A percentile compares a stretch with the other conserved stretches of the same genome.
phyloP scores from a whole-genome alignment of 2,113 vertebrate genomes.

The Mugil cephalus region DNA sequence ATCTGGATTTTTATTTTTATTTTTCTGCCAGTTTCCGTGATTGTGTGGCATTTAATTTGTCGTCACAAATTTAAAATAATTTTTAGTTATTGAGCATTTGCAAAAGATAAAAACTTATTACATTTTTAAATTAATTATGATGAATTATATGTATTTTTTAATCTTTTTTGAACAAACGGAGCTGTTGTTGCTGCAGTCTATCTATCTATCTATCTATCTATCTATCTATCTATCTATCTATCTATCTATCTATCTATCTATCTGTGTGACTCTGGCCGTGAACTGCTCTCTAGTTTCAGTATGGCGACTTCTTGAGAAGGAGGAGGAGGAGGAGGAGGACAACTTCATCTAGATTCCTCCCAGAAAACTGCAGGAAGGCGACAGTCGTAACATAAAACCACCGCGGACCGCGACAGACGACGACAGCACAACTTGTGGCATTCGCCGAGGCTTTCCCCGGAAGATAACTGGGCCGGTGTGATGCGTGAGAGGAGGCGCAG shows the following conservation, averaged over 20 bases:
- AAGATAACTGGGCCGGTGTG: conserved; percentile 48
- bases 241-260: conserved; percentile 3
- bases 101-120: too few species aligned
- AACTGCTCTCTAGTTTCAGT: conserved; percentile 77
- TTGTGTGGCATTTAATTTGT: too few species aligned
- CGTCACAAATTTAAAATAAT: too few species aligned
- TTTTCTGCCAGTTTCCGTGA: too few species aligned
- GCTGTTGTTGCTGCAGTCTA: too few species aligned
- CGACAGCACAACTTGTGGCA: conserved; percentile 31
- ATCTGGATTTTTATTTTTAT: too few species aligned
- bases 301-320: conserved; percentile 85
- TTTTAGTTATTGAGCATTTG: too few species aligned
- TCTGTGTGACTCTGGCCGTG: conserved; percentile 32
- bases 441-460: conserved; percentile 20
- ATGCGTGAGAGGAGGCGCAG: conserved; percentile 70
- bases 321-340: conserved; percentile 80
- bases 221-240: too few species aligned
- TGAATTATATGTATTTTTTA: too few species aligned
- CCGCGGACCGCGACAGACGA: conserved; percentile 13
- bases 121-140: too few species aligned
- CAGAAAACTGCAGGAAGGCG: conserved; percentile 63
- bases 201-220: conserved; percentile 6
- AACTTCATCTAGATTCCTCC: conserved; percentile 77
- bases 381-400: conserved; percentile 33
- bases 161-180: too few species aligned